Evolutionary conservation across 2,113 vertebrate species (phyloP).

Genomic region (Athene cunicularia): DNA sequence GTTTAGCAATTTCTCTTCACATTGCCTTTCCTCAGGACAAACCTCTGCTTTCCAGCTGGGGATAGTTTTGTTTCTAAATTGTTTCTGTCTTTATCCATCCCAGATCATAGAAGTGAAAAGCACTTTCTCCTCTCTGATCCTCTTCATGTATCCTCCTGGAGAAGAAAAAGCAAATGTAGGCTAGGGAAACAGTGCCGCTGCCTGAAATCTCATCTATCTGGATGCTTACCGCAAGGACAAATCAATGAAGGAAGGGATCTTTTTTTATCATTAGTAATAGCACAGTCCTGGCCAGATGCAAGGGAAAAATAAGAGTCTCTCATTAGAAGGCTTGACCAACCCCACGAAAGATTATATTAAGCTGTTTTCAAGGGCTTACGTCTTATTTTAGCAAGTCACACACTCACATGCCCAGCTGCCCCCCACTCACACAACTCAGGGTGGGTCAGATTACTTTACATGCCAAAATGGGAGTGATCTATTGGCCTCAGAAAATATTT

Average conservation of each 20-base stretch:
- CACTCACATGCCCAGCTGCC: neutral
- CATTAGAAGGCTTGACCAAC: neutral
- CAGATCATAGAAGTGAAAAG: neutral
- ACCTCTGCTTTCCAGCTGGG: conserved; percentile 25
- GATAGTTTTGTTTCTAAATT: conserved; percentile 8
- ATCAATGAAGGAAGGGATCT: neutral
- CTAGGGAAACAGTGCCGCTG: neutral
- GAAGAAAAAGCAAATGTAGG: neutral
- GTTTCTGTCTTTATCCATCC: neutral
- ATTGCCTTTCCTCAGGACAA: conserved; percentile 4
- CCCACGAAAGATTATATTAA: neutral
- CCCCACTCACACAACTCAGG: neutral
- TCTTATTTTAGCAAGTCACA: conserved; percentile 37
- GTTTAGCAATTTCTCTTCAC: conserved; percentile 6
- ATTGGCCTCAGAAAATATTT: neutral
- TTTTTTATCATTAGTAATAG: neutral
- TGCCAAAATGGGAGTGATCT: neutral
- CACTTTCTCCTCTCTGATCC: neutral
- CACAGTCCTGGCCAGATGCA: neutral
- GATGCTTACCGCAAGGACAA: neutral
- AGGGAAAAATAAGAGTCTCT: neutral
- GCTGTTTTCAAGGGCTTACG: conserved; percentile 21
- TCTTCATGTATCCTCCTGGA: neutral
- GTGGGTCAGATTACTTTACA: neutral
- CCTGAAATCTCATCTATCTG: neutral